These are phyloP conservation scores for Paragorgia papillata DNA, from an alignment of 92 coral and sea anemone genomes.

Conservation along the genomic window DNA sequence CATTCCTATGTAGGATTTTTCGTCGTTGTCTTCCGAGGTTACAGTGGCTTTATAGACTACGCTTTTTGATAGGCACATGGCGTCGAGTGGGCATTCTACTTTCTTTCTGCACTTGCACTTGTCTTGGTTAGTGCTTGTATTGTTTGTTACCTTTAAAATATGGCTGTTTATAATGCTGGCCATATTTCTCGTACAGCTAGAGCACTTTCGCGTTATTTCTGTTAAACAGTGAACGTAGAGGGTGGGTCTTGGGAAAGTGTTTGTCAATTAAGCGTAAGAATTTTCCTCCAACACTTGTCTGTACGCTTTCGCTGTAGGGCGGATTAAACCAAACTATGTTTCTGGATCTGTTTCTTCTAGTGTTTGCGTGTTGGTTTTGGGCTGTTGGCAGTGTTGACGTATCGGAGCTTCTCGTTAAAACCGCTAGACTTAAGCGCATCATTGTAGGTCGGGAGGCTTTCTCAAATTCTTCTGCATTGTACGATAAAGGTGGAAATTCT, in stretches of 20 bases:
- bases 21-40: not conserved
- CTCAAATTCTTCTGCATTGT: too few species aligned
- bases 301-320: not conserved
- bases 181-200: too few species aligned
- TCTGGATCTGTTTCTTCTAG: not conserved
- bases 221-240: not conserved
- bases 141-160: not conserved
- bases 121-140: not conserved
- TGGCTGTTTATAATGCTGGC: not conserved
- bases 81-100: not conserved
- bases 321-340: slow-evolving; percentile 7
- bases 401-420: too few species aligned
- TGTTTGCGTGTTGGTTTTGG: too few species aligned
- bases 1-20: not conserved
- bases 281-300: not conserved
- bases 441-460: too few species aligned
- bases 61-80: not conserved
- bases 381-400: too few species aligned
- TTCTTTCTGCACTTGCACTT: not conserved
- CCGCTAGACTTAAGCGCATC: too few species aligned
- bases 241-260: not conserved
- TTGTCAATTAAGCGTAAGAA: not conserved
- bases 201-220: not conserved
- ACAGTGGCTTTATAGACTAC: not conserved
- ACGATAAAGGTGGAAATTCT: too few species aligned